Evolutionary conservation across 2,113 vertebrate genomes (phyloP).

Genomic region (Psammodynastes pulverulentus): DNA sequence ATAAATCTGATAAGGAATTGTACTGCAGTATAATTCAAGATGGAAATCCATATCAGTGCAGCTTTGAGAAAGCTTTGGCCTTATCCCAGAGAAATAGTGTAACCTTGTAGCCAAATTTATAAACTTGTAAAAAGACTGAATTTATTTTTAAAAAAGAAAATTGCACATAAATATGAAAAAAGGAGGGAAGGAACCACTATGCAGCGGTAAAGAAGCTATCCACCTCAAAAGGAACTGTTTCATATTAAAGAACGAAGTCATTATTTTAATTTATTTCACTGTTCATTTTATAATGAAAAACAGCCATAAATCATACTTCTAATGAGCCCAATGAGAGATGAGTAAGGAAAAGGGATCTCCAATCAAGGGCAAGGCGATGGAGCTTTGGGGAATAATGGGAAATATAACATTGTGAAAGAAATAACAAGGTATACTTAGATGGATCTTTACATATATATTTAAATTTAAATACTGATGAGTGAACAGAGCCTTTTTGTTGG

Average conservation of each 20-base stretch:
- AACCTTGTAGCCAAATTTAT: background rate
- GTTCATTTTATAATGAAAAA: background rate
- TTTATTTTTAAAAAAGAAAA: background rate
- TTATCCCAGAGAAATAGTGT: background rate
- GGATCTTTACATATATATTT: conserved; percentile 8
- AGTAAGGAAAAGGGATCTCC: background rate
- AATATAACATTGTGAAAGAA: background rate
- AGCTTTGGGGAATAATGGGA: background rate
- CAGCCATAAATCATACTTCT: background rate
- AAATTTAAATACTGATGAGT: conserved; percentile 15
- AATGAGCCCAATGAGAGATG: background rate
- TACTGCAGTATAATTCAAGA: background rate
- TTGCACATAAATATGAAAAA: background rate
- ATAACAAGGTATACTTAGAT: background rate
- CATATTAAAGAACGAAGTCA: background rate
- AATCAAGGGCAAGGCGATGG: conserved; percentile 4
- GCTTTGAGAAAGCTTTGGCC: background rate
- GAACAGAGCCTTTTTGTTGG: background rate
- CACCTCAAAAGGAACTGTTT: background rate
- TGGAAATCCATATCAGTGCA: background rate
- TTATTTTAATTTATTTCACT: background rate
- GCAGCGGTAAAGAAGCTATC: background rate
- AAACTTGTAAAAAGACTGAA: background rate
- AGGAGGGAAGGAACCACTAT: background rate
- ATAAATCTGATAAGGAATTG: background rate